A percentile compares a stretch with the other conserved stretches of the same genome.
phyloP scores from a whole-genome alignment of 2,113 vertebrate genomes.

The Chunga burmeisteri region DNA sequence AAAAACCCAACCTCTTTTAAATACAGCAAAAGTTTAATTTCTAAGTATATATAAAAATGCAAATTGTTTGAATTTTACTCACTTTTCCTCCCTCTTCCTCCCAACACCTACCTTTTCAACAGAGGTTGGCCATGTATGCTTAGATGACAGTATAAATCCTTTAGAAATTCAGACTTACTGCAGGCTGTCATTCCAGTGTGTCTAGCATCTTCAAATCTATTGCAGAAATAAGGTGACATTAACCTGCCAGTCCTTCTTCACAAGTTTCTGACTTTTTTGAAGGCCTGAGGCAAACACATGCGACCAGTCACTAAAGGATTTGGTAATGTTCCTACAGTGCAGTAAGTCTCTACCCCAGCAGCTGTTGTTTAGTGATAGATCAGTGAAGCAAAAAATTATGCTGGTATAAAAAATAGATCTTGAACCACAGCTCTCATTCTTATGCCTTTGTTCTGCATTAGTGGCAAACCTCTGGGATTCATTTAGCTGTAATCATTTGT shows the following conservation, averaged over 20 bases:
- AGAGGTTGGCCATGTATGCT: not conserved
- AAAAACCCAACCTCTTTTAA: not conserved
- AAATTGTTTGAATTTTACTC: not conserved
- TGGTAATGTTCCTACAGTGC: slow-evolving; percentile 64
- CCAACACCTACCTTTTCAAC: not conserved
- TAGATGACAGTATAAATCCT: not conserved
- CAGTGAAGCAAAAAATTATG: slow-evolving; percentile 93
- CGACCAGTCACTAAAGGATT: slow-evolving; percentile 72
- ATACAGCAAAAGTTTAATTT: not conserved
- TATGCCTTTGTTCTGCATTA: slow-evolving; percentile 81
- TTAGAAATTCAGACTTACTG: slow-evolving; percentile 35
- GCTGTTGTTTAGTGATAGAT: slow-evolving; percentile 91
- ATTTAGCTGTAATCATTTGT: slow-evolving; percentile 85
- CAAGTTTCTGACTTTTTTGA: slow-evolving; percentile 66
- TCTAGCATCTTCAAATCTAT: slow-evolving; percentile 68
- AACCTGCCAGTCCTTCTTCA: slow-evolving; percentile 68
- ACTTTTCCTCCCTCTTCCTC: not conserved
- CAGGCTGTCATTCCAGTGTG: slow-evolving; percentile 65
- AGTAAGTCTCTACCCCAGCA: slow-evolving; percentile 76
- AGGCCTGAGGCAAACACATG: slow-evolving; percentile 76
- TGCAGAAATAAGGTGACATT: slow-evolving; percentile 57
- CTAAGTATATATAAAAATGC: not conserved
- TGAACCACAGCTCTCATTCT: slow-evolving; percentile 70
- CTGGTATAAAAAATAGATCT: slow-evolving; percentile 83
- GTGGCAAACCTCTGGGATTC: slow-evolving; percentile 80